Conservation (phyloP, 2,888 invertebrate genomes). For the Adela reaumurella region DNA sequence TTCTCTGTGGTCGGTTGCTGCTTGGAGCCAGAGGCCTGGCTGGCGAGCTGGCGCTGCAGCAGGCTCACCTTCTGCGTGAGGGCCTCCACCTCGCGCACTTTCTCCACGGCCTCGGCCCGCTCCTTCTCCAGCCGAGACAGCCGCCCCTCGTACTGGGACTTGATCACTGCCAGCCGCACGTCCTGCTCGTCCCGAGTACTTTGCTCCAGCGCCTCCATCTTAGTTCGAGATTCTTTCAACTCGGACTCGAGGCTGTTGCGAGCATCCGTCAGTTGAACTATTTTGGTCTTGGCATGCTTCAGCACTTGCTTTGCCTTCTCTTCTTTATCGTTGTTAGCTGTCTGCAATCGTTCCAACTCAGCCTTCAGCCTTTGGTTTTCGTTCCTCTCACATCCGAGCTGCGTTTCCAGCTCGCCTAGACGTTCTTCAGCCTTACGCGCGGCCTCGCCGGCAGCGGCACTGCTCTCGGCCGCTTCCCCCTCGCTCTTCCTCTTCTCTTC, state of each 20-base stretch:
- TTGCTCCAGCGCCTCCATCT: slow-evolving; percentile 48
- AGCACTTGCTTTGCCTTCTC: slow-evolving; percentile 64
- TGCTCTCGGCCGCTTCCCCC: slow-evolving; percentile 49
- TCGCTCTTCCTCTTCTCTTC: slow-evolving; percentile 59
- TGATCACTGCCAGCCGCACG: slow-evolving; percentile 56
- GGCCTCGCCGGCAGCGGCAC: slow-evolving; percentile 36
- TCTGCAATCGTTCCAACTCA: slow-evolving; percentile 60
- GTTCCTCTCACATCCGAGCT: slow-evolving; percentile 42
- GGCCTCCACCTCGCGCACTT: slow-evolving; percentile 64
- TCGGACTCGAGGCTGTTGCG: slow-evolving; percentile 61
- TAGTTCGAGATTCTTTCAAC: slow-evolving; percentile 49
- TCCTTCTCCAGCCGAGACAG: slow-evolving; percentile 71
- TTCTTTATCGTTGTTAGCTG: slow-evolving; percentile 57
- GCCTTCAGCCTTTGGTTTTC: slow-evolving; percentile 65
- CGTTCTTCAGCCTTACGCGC: slow-evolving; percentile 53
- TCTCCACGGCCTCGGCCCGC: slow-evolving; percentile 61
- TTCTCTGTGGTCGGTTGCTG: slow-evolving; percentile 56
- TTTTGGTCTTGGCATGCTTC: slow-evolving; percentile 71
- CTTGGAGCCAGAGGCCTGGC: slow-evolving; percentile 67
- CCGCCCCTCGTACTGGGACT: slow-evolving; percentile 67
- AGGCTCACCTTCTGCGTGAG: slow-evolving; percentile 66
- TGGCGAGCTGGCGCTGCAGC: slow-evolving; percentile 66
- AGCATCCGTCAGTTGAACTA: slow-evolving; percentile 67
- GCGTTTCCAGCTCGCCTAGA: slow-evolving; percentile 36
- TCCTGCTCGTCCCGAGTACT: slow-evolving; percentile 55